A percentile compares a stretch with the other conserved stretches of the same genome.
Conservation (phyloP, 2,113 vertebrate genomes). For the Melanostigma gelatinosum region DNA sequence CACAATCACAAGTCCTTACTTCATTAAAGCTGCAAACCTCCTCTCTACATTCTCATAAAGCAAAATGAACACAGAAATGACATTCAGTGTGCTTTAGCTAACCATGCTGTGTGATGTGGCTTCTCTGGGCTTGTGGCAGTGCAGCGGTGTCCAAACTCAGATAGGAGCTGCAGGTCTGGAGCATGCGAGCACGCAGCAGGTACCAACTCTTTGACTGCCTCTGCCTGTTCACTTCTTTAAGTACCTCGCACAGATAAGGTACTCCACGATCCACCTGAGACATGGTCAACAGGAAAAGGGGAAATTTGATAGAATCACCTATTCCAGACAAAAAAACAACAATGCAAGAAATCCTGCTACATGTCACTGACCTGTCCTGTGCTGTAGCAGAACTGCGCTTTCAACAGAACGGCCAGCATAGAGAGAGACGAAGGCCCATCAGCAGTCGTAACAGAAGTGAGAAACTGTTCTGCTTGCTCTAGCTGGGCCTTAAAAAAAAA, state of each 20-base stretch:
- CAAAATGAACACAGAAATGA: conserved; percentile 1
- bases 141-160: conserved; percentile 82
- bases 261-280: conserved; percentile 85
- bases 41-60: neutral
- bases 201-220: conserved; percentile 89
- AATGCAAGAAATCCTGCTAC: neutral
- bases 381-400: conserved; percentile 82
- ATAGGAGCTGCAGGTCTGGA: conserved; percentile 85
- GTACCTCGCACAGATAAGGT: conserved; percentile 80
- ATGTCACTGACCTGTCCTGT: conserved; percentile 75
- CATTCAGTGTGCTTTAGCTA: conserved; percentile 3
- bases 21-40: neutral
- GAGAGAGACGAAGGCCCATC: conserved; percentile 78
- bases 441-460: conserved; percentile 53
- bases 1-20: neutral
- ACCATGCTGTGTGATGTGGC: conserved; percentile 83
- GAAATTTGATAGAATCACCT: neutral
- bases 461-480: conserved; percentile 78
- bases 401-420: conserved; percentile 80
- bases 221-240: conserved; percentile 83
- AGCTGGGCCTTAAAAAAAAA: conserved; percentile 74
- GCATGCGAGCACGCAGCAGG: conserved; percentile 85
- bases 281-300: neutral
- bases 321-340: neutral
- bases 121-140: conserved; percentile 77